These are phyloP conservation scores for Salminus brasiliensis DNA, from an alignment of 2,113 vertebrate species.

Conservation along the genomic window DNA sequence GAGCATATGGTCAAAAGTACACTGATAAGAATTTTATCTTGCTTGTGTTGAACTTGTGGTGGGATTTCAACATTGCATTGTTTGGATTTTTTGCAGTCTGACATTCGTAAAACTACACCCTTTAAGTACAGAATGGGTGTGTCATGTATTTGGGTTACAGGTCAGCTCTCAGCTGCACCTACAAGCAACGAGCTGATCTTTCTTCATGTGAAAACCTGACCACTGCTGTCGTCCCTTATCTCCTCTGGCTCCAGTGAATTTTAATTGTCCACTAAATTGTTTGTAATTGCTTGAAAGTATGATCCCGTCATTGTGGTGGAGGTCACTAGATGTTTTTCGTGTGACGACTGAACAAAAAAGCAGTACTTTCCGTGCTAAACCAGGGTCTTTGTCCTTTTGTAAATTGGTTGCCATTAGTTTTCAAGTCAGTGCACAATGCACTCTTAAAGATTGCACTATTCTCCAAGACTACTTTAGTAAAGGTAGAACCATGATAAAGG, in stretches of 20 bases:
- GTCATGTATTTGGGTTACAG: constrained; percentile 25
- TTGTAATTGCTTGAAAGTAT: background rate
- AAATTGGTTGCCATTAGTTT: too few species aligned
- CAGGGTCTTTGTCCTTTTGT: background rate
- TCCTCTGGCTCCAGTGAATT: background rate
- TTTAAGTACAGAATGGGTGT: constrained; percentile 27
- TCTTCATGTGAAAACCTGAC: background rate
- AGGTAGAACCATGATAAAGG: too few species aligned
- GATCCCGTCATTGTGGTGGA: background rate
- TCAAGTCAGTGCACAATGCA: too few species aligned
- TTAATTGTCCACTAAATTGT: background rate
- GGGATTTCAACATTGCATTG: constrained; percentile 3
- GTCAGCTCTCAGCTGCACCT: background rate
- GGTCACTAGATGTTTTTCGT: background rate
- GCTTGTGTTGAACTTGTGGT: background rate
- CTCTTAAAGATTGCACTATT: too few species aligned
- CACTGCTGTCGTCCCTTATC: background rate
- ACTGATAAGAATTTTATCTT: background rate
- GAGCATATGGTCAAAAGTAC: background rate
- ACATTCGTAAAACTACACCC: constrained; percentile 29
- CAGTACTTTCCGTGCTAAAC: background rate
- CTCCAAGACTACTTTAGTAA: too few species aligned
- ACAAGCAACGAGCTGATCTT: constrained; percentile 11
- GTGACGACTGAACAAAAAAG: background rate
- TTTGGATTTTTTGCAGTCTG: constrained; percentile 21